A percentile compares a stretch with the other conserved stretches of the same genome.
phyloP scores from a whole-genome alignment of 2,113 vertebrate species.

The Menidia beryllina region DNA sequence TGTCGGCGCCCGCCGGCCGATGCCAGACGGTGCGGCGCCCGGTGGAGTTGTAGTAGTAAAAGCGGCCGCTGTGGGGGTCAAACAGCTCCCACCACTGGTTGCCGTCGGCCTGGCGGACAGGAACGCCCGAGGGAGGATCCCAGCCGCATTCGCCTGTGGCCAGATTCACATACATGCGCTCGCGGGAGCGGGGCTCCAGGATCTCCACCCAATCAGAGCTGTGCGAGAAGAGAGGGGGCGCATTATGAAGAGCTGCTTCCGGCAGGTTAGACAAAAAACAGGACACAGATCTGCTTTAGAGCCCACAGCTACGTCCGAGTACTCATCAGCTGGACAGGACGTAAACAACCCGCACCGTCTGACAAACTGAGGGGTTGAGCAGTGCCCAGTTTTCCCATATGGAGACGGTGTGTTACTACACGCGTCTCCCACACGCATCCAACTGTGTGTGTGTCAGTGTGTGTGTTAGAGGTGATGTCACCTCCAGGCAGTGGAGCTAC shows the following conservation, averaged over 20 bases:
- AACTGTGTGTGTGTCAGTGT: constrained; percentile 43
- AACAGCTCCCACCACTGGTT: constrained; percentile 95
- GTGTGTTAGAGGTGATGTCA: constrained; percentile 57
- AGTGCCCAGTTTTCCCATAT: constrained; percentile 50
- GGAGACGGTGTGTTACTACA: constrained; percentile 37
- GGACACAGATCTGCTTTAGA: constrained; percentile 16
- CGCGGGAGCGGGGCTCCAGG: constrained; percentile 89
- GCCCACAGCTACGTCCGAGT: constrained; percentile 31
- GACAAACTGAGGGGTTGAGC: constrained; percentile 42
- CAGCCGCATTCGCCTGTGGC: constrained; percentile 88
- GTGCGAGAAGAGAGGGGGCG: constrained; percentile 40
- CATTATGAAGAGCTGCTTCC: background rate
- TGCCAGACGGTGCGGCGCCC: constrained; percentile 89
- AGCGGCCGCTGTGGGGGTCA: constrained; percentile 87
- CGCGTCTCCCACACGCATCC: constrained; percentile 49
- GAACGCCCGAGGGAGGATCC: constrained; percentile 84
- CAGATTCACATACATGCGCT: constrained; percentile 92
- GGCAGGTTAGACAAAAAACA: constrained; percentile 20
- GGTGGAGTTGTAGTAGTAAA: constrained; percentile 92
- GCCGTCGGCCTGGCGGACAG: constrained; percentile 87
- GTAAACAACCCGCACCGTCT: constrained; percentile 61
- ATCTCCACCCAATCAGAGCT: constrained; percentile 94
- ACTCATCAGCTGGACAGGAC: constrained; percentile 42
- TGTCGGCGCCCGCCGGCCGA: constrained; percentile 88
- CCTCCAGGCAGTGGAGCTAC: constrained; percentile 29